Evolutionary conservation across 1,140 invertebrate species (phyloP).

Genomic region (Hirudo medicinalis): DNA sequence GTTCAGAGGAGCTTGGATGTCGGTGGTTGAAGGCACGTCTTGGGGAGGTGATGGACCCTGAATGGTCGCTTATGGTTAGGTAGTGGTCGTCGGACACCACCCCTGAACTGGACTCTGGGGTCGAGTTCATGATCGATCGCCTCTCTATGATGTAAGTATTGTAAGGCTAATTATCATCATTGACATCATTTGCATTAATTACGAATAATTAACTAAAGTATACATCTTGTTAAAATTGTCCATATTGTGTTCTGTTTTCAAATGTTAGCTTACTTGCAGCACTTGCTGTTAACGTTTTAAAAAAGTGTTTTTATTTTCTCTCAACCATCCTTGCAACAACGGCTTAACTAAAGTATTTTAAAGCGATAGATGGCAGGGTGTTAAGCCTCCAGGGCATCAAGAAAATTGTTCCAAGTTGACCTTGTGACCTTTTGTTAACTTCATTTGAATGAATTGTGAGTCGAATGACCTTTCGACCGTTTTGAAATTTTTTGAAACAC

Average conservation of each 20-base stretch:
- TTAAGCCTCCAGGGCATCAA: not conserved
- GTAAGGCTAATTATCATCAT: no score
- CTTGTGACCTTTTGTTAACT: not conserved
- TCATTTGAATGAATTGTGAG: no score
- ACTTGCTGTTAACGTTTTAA: no score
- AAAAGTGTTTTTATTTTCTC: no score
- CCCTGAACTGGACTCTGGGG: slow-evolving; percentile 38
- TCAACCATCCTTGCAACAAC: no score
- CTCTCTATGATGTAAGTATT: not conserved
- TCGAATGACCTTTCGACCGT: no score
- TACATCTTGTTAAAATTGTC: no score
- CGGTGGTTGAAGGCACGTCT: not conserved
- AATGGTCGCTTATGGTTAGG: slow-evolving; percentile 27
- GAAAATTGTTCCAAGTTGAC: not conserved
- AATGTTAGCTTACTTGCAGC: no score
- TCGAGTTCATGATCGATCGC: slow-evolving; percentile 26
- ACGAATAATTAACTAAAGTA: no score
- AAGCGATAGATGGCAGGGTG: not conserved
- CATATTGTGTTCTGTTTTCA: no score
- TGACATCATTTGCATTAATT: no score
- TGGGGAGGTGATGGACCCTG: slow-evolving; percentile 9
- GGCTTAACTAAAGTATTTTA: not conserved
- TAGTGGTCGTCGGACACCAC: slow-evolving; percentile 36
- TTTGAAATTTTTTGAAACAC: no score
- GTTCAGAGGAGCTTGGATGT: slow-evolving; percentile 24